Base-by-base conservation (phyloP, 2,797 vertebrate species). In the Siniperca obscura region DNA sequence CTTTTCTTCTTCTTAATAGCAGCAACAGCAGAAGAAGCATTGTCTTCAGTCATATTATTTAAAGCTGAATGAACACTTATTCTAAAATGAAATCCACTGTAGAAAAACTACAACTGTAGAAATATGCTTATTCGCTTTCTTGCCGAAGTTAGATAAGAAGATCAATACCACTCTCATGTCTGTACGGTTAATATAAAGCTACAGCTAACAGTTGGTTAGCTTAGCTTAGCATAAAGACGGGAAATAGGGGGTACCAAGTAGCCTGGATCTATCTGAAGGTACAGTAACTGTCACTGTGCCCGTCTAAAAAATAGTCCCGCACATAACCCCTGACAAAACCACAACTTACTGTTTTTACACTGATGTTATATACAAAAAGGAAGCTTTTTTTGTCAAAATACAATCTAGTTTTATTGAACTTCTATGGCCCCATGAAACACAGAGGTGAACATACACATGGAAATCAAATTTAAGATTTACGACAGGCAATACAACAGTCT, bases 351-450 rank as follows among this genome's bases (percentile, higher is more conserved):
- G 25, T 34, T 21, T 25, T 46, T 12, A 38, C 3, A 19, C 34
- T 30, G 1, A 5, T 25, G 30, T 5, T 25, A 10, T 22, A 14
- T 1, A 77, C 10, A 70, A 16, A 52, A 64, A 56, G 2, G 1
- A 44, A 53, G 2, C 14, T 8, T 52, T 69, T 75, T 52, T 79
- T 90, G 83, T 88, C 86, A 92, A 93, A 94, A 94, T 94, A 94
- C 93, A 92, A 91, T 93, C 87, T 91, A 91, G 72, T 74, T 94
- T 93, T 93, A 94, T 92, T 94, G 88, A 87, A 85, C 67, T 84
- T 81, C 44, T 85, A 78, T 83, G 86, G 81, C 87, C 52, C 72
- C 52, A 70, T 78, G 34, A 84, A 87, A 88, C 81, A 88, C 71
- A 81, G 53, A 86, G 57, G n/a, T 48, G 6, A 83, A 88, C 56